Base-by-base conservation (phyloP, 2,113 vertebrate species). In the Spea bombifrons region DNA sequence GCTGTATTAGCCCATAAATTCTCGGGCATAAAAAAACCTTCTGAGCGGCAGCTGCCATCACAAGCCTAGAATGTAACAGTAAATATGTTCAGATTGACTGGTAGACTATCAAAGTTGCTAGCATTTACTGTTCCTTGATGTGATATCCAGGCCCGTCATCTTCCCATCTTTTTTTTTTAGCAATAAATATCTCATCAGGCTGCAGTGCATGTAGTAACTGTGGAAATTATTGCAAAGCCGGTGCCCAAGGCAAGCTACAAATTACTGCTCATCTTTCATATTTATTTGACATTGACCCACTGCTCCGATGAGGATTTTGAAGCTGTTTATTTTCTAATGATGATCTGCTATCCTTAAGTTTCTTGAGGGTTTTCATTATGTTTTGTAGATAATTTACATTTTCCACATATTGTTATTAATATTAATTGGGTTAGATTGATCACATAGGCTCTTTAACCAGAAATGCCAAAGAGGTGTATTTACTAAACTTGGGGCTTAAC, bases 91-190 rank as follows among this genome's bases (percentile, higher is more conserved):
- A 72, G 76, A 79, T 79, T 72, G 64, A 65, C 73, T 9, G 43
- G 13, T 7, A n/a, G 12, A 13, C 43, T 10, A 4, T 72, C 13
- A 79, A 57, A 66, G 63, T 73, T 13, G n/a, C 63, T 50, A 64
- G 63, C 53, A 63, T 52, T 87, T 86, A 84, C 68, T 71, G 83
- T 70, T 15, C 66, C 59, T 6, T 65, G 49, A 81, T 59, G 46
- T 63, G 66, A 59, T 79, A 53, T 48, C 70, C 52, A 53, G 46
- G 17, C 49, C 71, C 64, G 46, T 79, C 70, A 57, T 66, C 69
- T 78, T 72, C n/a, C n/a, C n/a, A 72, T 65, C 76, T 9, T 3
- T 52, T 52, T 59, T 45, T 52, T 50, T 65, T 16, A 44, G 77
- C 53, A 57, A 67, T 71, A 68, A 66, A 73, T 80, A 74, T 74